These are phyloP conservation scores for Agelaius tricolor DNA, from an alignment of 2,113 vertebrate species.

Conservation along the genomic window DNA sequence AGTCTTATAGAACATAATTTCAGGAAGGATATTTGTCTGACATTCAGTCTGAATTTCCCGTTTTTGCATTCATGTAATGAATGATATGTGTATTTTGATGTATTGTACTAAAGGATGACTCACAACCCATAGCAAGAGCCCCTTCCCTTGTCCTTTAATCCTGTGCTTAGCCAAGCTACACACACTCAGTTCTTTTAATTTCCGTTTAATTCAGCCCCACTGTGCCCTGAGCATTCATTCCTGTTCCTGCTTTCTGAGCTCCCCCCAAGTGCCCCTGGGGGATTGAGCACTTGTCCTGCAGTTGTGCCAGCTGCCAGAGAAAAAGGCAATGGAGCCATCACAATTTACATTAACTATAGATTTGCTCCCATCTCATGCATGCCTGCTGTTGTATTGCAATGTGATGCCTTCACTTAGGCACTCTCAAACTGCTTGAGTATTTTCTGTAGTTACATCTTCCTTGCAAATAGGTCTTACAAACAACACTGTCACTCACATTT, in stretches of 20 bases:
- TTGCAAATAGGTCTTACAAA: neutral
- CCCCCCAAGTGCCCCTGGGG: neutral
- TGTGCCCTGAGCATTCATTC: neutral
- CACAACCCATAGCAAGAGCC: neutral
- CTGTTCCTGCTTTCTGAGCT: neutral
- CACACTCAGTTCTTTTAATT: neutral
- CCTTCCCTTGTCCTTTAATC: neutral
- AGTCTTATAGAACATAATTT: neutral
- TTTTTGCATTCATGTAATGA: neutral
- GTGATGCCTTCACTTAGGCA: neutral
- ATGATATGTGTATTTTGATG: neutral
- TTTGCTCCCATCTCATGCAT: neutral
- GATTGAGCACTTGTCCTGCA: neutral
- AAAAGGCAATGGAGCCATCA: neutral
- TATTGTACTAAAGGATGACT: neutral
- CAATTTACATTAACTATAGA: neutral
- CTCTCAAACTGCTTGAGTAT: neutral
- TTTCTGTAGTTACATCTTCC: neutral
- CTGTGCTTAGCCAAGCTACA: neutral
- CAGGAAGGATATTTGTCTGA: neutral
- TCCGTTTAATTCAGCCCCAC: neutral
- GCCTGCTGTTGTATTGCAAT: neutral
- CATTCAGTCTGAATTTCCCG: neutral
- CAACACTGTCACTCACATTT: neutral
- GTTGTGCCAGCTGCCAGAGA: neutral